Percentiles rank a stretch among this genome's conserved stretches.
phyloP scores from a whole-genome alignment of 1,140 invertebrate species.

The Drosophila lini region DNA sequence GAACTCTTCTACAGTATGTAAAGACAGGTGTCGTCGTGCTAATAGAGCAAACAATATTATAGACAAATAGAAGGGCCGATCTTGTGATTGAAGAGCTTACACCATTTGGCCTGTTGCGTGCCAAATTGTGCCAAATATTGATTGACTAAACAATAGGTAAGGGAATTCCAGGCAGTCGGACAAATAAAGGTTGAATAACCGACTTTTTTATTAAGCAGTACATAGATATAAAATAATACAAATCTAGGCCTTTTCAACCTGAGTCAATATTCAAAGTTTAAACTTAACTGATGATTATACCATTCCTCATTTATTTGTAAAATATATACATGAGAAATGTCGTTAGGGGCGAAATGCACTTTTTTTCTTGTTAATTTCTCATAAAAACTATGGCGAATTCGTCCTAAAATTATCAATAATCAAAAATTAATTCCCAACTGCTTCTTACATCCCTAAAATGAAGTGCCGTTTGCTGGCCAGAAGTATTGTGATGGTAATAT shows the following conservation, averaged over 20 bases:
- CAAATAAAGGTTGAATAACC: not conserved
- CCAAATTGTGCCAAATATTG: not conserved
- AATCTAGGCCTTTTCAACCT: not conserved
- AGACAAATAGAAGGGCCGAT: not conserved
- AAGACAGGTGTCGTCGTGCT: slow-evolving; percentile 4
- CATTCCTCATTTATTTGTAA: too few relatives aligned
- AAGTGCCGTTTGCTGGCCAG: too few relatives aligned
- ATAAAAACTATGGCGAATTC: too few relatives aligned
- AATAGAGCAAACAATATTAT: not conserved
- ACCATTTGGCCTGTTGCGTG: not conserved
- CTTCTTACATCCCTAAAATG: too few relatives aligned
- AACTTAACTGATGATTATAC: not conserved
- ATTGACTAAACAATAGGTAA: not conserved
- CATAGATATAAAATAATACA: not conserved
- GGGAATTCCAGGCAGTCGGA: not conserved
- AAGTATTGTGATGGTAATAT: too few relatives aligned
- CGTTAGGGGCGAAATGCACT: too few relatives aligned
- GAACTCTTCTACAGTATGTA: not conserved
- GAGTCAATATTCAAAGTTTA: not conserved
- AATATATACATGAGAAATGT: too few relatives aligned
- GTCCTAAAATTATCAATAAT: too few relatives aligned
- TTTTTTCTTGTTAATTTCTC: too few relatives aligned
- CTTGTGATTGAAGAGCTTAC: not conserved
- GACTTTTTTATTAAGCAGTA: not conserved
- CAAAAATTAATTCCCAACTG: too few relatives aligned